Conservation (phyloP, 2,888 invertebrate genomes). For the Bombyx huttoni region DNA sequence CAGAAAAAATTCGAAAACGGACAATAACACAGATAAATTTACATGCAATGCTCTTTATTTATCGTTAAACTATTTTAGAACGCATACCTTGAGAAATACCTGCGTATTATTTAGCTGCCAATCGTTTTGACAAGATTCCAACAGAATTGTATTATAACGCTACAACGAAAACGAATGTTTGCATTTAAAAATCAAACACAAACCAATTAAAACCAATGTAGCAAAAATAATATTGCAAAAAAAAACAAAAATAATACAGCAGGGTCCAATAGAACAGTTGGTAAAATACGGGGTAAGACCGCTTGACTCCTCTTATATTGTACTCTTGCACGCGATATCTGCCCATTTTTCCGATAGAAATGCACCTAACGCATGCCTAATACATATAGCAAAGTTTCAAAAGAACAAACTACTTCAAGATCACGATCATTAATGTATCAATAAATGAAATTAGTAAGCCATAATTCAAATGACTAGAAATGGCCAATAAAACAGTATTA, state of each 20-base stretch:
- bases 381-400: neutral
- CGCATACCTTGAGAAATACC: neutral
- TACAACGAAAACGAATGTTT: conserved; percentile 30
- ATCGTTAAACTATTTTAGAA: conserved; percentile 1
- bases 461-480: conserved; percentile 12
- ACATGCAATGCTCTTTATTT: conserved; percentile 40
- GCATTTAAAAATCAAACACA: conserved; percentile 58
- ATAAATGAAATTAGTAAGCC: neutral
- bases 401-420: neutral
- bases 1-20: conserved; percentile 28
- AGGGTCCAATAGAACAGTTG: conserved; percentile 74
- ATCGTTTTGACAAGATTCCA: conserved; percentile 2
- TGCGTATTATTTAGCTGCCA: neutral
- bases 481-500: conserved; percentile 47
- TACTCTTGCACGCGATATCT: conserved; percentile 57
- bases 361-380: no score
- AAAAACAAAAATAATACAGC: conserved; percentile 72
- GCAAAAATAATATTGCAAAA: conserved; percentile 65
- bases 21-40: conserved; percentile 67
- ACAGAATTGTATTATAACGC: neutral
- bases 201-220: conserved; percentile 41
- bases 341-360: conserved; percentile 3
- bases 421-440: neutral
- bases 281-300: conserved; percentile 70
- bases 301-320: conserved; percentile 56